Base-by-base conservation (phyloP, 2,888 invertebrate species). In the Iphiclides podalirius region DNA sequence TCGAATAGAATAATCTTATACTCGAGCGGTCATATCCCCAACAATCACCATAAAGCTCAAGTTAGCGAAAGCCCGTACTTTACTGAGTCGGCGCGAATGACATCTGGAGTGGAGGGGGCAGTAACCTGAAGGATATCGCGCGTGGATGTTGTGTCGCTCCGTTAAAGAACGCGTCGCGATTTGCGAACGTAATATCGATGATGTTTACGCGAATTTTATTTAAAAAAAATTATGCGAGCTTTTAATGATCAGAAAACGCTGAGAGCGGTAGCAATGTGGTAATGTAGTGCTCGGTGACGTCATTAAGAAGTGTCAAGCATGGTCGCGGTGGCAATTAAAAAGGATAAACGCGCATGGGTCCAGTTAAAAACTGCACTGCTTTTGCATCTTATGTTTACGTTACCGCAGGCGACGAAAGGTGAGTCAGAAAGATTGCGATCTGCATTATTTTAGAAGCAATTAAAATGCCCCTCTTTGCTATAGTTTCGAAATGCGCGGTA, bases 51-150 rank as follows among this genome's bases (percentile, higher is more conserved):
- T n/a, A n/a, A n/a, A n/a, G 64, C 61, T 64, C 60, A 64, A 61
- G 63, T 63, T 69, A 67, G 77, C 79, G 70, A 81, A 79, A 79
- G 75, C 58, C 65, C n/a, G n/a, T n/a, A n/a, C 67, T 59, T 62
- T 73, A 83, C 83, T 72, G 87, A 86, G 86, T 85, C 85, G 85
- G 86, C 86, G 87, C 87, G 73, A 85, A 82, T 83, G 79, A 78
- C 76, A 77, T 64, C 47, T 58, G 68, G 71, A 73, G 75, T 75
- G 75, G 48, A 12, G 83, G 81, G 84, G 78, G 67, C 83, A 88
- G 87, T 88, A 76, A 81, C 79, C 84, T 73, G 71, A 70, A 67
- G 62, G 66, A 69, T 68, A 63, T 63, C 61, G 57, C 47, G 72
- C 70, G 80, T 58, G 77, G 71, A 79, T 80, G 78, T 72, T 75